These are phyloP conservation scores for Chrysogorgia sp. DNA, from an alignment of 92 coral and sea anemone genomes.

Conservation along the genomic window DNA sequence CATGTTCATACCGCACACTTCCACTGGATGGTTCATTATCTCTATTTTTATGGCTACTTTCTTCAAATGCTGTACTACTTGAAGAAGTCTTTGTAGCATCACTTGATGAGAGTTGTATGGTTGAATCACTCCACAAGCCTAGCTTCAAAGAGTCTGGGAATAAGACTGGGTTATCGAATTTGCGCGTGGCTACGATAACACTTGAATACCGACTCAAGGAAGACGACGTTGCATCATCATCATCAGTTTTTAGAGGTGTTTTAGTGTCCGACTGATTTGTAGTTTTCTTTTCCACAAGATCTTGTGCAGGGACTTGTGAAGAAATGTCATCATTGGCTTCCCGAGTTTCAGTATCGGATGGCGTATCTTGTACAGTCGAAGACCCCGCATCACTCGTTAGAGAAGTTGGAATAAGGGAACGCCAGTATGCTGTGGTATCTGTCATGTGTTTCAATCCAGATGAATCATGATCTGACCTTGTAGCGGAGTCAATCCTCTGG, in stretches of 20 bases:
- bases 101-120: conserved; percentile 26
- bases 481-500: conserved; percentile 1
- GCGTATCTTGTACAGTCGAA: conserved; percentile 5
- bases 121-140: conserved; percentile 41
- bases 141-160: conserved; percentile 33
- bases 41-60: not conserved
- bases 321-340: not conserved
- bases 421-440: conserved; percentile 4
- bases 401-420: conserved; percentile 30
- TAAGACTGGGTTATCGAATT: not conserved
- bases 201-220: conserved; percentile 34
- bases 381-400: not conserved
- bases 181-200: conserved; percentile 5
- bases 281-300: not conserved
- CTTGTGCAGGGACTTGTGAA: not conserved
- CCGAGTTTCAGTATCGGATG: conserved; percentile 8
- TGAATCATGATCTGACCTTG: not conserved
- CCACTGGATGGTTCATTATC: not conserved
- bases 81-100: conserved; percentile 43
- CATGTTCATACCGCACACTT: not conserved
- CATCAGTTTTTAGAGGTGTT: not conserved
- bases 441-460: not conserved
- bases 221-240: conserved; percentile 7
- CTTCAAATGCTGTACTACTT: conserved; percentile 5
- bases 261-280: not conserved